Evolutionary conservation across 2,113 vertebrate species (phyloP).

Genomic region (Todiramphus chloris): DNA sequence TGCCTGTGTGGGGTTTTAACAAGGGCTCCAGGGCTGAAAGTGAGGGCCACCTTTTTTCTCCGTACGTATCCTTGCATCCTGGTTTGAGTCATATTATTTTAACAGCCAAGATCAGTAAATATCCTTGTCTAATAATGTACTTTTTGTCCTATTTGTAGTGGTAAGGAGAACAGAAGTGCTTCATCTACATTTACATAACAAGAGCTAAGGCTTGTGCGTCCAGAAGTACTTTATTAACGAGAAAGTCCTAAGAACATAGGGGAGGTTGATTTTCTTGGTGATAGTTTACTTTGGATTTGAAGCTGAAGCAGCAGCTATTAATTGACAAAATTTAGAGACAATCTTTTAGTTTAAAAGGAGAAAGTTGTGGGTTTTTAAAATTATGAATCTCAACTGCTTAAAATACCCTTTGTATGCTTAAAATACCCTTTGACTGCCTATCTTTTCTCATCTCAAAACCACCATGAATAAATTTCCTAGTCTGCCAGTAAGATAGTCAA

Average conservation of each 20-base stretch:
- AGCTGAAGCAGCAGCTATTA: background rate
- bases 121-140: background rate
- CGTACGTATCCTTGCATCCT: background rate
- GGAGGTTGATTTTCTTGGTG: constrained; percentile 1
- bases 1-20: background rate
- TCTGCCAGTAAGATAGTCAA: background rate
- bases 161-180: background rate
- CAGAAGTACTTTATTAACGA: background rate
- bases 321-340: background rate
- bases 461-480: background rate
- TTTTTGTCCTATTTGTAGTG: background rate
- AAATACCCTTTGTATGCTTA: background rate
- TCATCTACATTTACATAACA: background rate
- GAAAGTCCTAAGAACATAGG: background rate
- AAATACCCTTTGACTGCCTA: background rate
- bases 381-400: background rate
- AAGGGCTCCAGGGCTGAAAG: background rate
- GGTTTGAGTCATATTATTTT: background rate
- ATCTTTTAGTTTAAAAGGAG: background rate
- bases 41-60: background rate
- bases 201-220: background rate
- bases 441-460: background rate
- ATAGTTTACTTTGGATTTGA: constrained; percentile 6
- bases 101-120: background rate
- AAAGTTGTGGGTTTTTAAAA: background rate